Percentiles rank a stretch among this genome's conserved stretches.
Evolutionary conservation across 2,797 vertebrate genomes (phyloP).

Genomic region (Hemibagrus guttatus): DNA sequence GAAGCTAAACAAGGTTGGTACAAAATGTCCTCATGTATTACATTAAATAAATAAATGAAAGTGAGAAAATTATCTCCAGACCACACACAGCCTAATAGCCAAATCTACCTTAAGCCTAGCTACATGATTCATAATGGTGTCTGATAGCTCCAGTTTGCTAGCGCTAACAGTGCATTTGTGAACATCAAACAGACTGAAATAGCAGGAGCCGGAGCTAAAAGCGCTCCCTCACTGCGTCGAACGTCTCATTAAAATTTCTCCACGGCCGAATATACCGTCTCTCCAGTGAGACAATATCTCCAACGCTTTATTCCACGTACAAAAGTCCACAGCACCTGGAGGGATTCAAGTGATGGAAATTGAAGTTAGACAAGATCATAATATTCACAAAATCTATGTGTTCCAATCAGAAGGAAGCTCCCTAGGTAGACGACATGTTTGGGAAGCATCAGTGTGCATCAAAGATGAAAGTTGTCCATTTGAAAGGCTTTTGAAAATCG

Average conservation of each 20-base stretch:
- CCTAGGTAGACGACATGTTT: neutral
- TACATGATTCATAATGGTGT: slow-evolving; percentile 25
- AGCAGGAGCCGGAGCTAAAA: slow-evolving; percentile 37
- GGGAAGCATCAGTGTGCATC: neutral
- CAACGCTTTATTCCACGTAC: slow-evolving; percentile 18
- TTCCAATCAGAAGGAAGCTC: slow-evolving; percentile 16
- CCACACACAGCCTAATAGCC: slow-evolving; percentile 17
- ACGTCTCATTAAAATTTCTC: slow-evolving; percentile 45
- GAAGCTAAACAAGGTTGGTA: neutral
- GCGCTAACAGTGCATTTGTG: slow-evolving; percentile 22
- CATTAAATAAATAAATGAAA: neutral
- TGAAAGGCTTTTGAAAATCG: neutral
- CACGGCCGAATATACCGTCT: neutral
- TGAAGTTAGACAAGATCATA: slow-evolving; percentile 27
- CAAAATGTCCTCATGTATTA: neutral
- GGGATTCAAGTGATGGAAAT: slow-evolving; percentile 9
- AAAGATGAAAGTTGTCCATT: neutral
- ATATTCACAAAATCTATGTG: slow-evolving; percentile 1
- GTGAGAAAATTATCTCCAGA: neutral
- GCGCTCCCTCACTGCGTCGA: slow-evolving; percentile 25
- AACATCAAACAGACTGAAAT: slow-evolving; percentile 38
- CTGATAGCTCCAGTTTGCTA: slow-evolving; percentile 31
- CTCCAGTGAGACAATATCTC: slow-evolving; percentile 11
- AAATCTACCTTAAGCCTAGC: slow-evolving; percentile 19
- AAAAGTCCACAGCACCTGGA: slow-evolving; percentile 14